A percentile compares a stretch with the other conserved stretches of the same genome.
These are phyloP conservation scores for Smutsia temminckii DNA, from an alignment of 2,797 vertebrate genomes.

Conservation along the genomic window DNA sequence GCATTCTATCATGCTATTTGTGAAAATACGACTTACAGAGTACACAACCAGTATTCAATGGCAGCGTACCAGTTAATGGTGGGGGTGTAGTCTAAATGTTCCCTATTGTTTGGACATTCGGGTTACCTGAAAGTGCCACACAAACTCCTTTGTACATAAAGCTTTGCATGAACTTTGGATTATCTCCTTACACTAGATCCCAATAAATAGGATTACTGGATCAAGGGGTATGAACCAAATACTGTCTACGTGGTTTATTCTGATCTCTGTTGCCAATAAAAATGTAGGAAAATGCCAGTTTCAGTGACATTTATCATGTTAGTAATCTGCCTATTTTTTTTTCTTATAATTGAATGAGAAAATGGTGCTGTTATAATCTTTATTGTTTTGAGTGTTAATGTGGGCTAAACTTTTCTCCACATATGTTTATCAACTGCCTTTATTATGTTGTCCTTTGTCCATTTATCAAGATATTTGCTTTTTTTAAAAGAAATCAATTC, in stretches of 20 bases:
- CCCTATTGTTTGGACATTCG: not conserved
- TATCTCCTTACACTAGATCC: not conserved
- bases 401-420: not conserved
- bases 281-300: not conserved
- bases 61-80: not conserved
- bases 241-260: not conserved
- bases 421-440: not conserved
- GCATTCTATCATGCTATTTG: not conserved
- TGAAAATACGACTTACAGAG: not conserved
- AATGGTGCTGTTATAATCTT: not conserved
- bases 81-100: not conserved
- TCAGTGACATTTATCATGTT: not conserved
- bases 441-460: not conserved
- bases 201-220: conserved; percentile 19
- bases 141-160: not conserved
- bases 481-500: not conserved
- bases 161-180: not conserved
- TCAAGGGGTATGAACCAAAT: not conserved
- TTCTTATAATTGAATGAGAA: conserved; percentile 14
- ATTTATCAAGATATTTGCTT: not conserved
- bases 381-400: not conserved
- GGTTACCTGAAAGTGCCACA: not conserved
- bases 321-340: not conserved
- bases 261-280: not conserved
- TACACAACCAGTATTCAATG: not conserved